phyloP scores from a whole-genome alignment of 2,797 vertebrate genomes.

The Melanotaenia maccullochi region DNA sequence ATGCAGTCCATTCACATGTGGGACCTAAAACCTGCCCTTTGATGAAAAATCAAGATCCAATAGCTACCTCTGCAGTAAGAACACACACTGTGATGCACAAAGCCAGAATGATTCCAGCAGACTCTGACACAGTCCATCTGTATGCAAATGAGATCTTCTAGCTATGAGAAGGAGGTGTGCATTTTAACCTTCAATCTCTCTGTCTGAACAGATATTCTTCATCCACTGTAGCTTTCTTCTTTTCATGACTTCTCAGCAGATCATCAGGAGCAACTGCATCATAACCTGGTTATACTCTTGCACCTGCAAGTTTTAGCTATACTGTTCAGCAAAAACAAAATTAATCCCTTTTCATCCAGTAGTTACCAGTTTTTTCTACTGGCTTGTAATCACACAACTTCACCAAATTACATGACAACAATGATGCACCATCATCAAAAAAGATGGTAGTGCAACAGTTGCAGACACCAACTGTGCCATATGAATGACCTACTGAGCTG shows the following conservation, averaged over 20 bases:
- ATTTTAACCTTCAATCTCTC: slow-evolving; percentile 7
- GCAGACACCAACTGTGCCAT: no score
- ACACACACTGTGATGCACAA: slow-evolving; percentile 52
- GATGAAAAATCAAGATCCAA: slow-evolving; percentile 67
- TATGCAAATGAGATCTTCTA: slow-evolving; percentile 77
- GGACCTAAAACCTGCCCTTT: slow-evolving; percentile 73
- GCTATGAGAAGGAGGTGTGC: slow-evolving; percentile 1
- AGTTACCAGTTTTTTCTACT: background rate
- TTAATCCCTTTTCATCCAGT: background rate
- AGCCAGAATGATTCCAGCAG: slow-evolving; percentile 68
- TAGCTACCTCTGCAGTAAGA: slow-evolving; percentile 58
- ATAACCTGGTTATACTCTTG: background rate
- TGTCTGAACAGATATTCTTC: slow-evolving; percentile 4
- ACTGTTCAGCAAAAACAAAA: background rate
- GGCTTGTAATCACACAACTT: background rate
- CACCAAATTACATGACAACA: background rate
- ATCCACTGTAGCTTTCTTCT: background rate
- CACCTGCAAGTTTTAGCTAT: background rate
- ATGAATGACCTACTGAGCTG: no score
- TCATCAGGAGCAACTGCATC: background rate
- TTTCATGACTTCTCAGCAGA: background rate
- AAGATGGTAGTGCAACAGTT: no score
- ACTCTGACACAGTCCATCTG: slow-evolving; percentile 77
- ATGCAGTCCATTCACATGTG: slow-evolving; percentile 79
- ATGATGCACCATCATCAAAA: background rate